Conservation (phyloP, 2,113 vertebrate species). For the Lethenteron camtschaticum region DNA sequence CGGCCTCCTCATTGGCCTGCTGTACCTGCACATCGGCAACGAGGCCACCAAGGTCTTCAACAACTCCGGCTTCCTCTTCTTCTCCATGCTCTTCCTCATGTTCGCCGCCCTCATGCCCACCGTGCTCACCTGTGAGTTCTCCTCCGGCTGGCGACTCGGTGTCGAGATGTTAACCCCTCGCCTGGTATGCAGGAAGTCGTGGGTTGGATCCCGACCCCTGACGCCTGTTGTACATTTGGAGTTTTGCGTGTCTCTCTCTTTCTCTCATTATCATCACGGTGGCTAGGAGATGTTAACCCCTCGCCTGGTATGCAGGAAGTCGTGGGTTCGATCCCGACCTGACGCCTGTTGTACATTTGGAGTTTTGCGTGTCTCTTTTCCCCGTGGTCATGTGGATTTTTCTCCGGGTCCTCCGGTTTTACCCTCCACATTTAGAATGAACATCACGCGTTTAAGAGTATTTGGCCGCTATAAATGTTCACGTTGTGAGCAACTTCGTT, state of each 20-base stretch:
- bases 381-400: neutral
- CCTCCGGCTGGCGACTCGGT: too few relatives aligned
- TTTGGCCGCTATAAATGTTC: too few relatives aligned
- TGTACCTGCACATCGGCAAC: constrained; percentile 85
- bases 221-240: neutral
- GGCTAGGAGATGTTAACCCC: too few relatives aligned
- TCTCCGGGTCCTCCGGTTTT: neutral
- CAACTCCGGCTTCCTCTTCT: constrained; percentile 96
- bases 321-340: too few relatives aligned
- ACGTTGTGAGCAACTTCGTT: too few relatives aligned
- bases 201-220: too few relatives aligned
- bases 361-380: neutral
- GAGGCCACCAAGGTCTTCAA: constrained; percentile 95
- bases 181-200: too few relatives aligned
- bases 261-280: too few relatives aligned
- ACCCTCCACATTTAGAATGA: too few relatives aligned
- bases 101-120: constrained; percentile 93
- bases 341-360: neutral
- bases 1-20: constrained; percentile 73
- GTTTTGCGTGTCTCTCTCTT: neutral
- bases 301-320: too few relatives aligned
- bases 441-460: too few relatives aligned
- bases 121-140: constrained; percentile 71
- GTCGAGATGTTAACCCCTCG: too few relatives aligned
- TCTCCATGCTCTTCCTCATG: constrained; percentile 99